Conservation (phyloP, 2,888 invertebrate species). For the Sabatieria punctata region DNA sequence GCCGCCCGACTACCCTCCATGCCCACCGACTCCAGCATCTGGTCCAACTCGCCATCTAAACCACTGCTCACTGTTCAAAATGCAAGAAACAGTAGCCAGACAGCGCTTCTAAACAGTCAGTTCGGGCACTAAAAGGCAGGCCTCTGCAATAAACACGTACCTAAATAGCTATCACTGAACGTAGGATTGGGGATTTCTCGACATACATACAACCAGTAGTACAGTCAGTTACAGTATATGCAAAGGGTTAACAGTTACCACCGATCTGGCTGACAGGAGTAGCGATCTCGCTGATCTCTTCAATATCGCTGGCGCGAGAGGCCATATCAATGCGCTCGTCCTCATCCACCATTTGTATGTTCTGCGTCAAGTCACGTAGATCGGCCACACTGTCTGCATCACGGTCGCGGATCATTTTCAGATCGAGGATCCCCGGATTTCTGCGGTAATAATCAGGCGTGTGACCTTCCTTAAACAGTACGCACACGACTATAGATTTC, state of each 20-base stretch:
- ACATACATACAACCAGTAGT: no score
- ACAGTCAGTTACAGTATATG: no score
- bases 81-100: background rate
- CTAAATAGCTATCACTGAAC: no score
- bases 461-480: conserved; percentile 50
- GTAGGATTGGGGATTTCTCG: no score
- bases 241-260: no score
- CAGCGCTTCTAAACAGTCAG: background rate
- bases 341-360: conserved; percentile 14
- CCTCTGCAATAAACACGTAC: no score
- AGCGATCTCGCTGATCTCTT: background rate
- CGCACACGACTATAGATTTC: no score
- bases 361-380: background rate
- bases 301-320: background rate
- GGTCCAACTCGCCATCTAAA: no score
- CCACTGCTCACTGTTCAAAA: background rate
- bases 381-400: conserved; percentile 8
- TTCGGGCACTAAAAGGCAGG: no score
- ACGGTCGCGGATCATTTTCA: conserved; percentile 26
- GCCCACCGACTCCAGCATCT: conserved; percentile 7
- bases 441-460: conserved; percentile 61
- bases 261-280: background rate
- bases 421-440: conserved; percentile 52
- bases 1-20: conserved; percentile 11
- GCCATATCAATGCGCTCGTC: conserved; percentile 2